Evolutionary conservation across 2,888 invertebrate species (phyloP).

Genomic region (Thalpophila matura): DNA sequence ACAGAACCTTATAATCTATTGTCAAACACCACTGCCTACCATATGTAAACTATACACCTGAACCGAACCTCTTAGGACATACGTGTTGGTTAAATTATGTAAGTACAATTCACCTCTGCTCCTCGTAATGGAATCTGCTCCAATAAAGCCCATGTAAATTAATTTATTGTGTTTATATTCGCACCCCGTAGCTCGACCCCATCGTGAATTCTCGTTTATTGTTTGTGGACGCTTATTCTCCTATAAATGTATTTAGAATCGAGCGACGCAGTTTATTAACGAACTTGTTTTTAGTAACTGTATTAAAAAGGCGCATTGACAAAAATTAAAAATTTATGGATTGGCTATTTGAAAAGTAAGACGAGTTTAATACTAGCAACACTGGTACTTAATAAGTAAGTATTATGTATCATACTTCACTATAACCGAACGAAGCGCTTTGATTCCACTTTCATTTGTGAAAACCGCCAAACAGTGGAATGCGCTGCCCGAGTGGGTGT

Average conservation of each 20-base stretch:
- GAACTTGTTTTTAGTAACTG: neutral
- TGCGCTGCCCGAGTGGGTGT: too few relatives aligned
- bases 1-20: neutral
- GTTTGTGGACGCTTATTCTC: slow-evolving; percentile 3
- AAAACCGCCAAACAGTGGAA: too few relatives aligned
- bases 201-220: slow-evolving; percentile 31
- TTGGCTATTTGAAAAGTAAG: too few relatives aligned
- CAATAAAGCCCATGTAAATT: slow-evolving; percentile 44
- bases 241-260: neutral
- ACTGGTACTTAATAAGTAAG: too few relatives aligned
- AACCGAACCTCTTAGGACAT: neutral
- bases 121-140: slow-evolving; percentile 16
- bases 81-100: neutral
- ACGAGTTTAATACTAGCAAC: too few relatives aligned
- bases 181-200: slow-evolving; percentile 5
- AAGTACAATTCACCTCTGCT: slow-evolving; percentile 15
- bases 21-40: neutral
- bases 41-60: neutral
- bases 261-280: neutral
- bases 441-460: too few relatives aligned
- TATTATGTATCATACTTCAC: too few relatives aligned
- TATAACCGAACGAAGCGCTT: too few relatives aligned
- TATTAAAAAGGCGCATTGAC: too few relatives aligned
- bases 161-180: slow-evolving; percentile 45
- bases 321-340: too few relatives aligned